Base-by-base conservation (phyloP, 2,113 vertebrate species). In the Dromiciops gliroides region DNA sequence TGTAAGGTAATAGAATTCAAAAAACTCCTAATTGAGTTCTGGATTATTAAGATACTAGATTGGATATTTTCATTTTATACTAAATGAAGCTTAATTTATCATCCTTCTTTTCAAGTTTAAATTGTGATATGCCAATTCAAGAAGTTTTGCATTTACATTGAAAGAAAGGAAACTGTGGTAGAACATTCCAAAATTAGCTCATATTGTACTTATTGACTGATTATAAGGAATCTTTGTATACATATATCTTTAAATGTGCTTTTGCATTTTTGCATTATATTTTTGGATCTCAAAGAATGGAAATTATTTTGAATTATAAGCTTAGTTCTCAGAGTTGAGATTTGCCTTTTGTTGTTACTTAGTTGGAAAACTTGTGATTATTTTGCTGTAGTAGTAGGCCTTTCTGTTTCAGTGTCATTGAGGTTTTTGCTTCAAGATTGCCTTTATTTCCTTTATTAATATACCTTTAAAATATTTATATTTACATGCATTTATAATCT, bases 141-240 rank as follows among this genome's bases (percentile, higher is more conserved):
- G 94, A 96, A 83, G 92, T 12, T 0, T 37, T n/a, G 8, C 92
- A 94, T 94, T 94, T 96, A 92, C 16, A 6, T 88, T 37, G 90
- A 95, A 95, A 91, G 94, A 94, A 92, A 94, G 93, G 92, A 96
- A 95, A 75, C 93, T 93, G 92, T 96, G 96, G 93, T 53, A 50
- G 47, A 94, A 97, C 97, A 98, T 92, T 88, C 88, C 93, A 25
- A 90, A 93, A 96, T 67, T 95, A 95, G 48, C 83, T 97, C 89
- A 94, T 96, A 95, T 83, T 95, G 51, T 95, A 91, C 50, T 93
- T 94, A 91, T 90, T 56, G 53, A 96, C 48, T 92, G 52, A 97
- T 93, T 93, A 51, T 91, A 93, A 91, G 92, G 89, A 95, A 48
- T 94, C n/a, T 96, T 2, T 95, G 89, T 96, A 96, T 96, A 95